Percentiles rank a stretch among this genome's conserved stretches.
phyloP scores from a whole-genome alignment of 2,113 vertebrate species.

The Poeciliopsis turrubarensis region DNA sequence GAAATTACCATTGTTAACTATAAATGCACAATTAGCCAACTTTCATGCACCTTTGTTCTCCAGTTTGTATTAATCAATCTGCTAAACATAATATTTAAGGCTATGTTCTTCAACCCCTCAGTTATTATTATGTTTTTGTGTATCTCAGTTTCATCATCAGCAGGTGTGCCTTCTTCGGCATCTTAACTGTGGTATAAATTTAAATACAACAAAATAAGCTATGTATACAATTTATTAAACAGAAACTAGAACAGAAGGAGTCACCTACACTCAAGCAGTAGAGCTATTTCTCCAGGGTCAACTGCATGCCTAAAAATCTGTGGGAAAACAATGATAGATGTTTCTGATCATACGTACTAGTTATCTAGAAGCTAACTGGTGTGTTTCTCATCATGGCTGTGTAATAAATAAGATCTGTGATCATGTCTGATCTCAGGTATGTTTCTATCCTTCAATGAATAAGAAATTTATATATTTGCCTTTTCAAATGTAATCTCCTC shows the following conservation, averaged over 20 bases:
- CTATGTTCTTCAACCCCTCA: too few species aligned
- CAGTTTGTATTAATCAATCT: too few species aligned
- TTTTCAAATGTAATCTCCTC: constrained; percentile 85
- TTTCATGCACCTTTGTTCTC: too few species aligned
- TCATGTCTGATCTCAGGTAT: neutral
- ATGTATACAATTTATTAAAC: neutral
- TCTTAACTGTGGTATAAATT: too few species aligned
- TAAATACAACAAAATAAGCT: neutral
- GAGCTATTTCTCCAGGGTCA: constrained; percentile 80
- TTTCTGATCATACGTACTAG: neutral
- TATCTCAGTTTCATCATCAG: too few species aligned
- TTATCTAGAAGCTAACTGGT: too few species aligned
- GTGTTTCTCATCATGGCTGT: neutral
- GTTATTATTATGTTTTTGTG: too few species aligned
- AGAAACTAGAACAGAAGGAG: neutral
- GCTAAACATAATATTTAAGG: too few species aligned
- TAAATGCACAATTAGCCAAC: neutral
- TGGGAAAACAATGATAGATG: neutral
- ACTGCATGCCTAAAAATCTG: constrained; percentile 80
- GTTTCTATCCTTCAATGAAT: neutral
- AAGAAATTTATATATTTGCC: constrained; percentile 53
- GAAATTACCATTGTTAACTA: neutral
- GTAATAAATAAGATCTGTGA: neutral
- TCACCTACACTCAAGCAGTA: constrained; percentile 80
- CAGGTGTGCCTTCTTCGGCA: too few species aligned